Base-by-base conservation (phyloP, 1,140 invertebrate species). In the Cydia fagiglandana region DNA sequence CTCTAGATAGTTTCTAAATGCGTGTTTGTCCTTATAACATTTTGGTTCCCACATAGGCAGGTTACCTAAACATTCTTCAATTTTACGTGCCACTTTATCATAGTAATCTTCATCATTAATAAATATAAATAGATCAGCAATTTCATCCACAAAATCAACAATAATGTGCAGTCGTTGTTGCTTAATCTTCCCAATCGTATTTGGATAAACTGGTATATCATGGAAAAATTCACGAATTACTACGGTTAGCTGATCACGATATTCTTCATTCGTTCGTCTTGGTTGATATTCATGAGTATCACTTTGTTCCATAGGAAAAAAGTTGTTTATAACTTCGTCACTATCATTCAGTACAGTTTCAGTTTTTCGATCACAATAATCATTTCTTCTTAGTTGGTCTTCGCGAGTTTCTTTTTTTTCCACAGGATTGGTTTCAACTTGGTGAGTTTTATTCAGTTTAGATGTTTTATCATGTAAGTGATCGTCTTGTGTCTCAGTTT, bases 31-130 rank as follows among this genome's bases (percentile, higher is more conserved):
- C 2, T 56, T 20, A 47, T 73, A 73, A 9, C 45, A 24, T 24
- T 73, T 61, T 30, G 70, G 74, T 13, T 74, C 38, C 78, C 78
- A 78, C 61, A 80, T 78, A 0, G 77, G 77, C 9, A 82, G 30
- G 7, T 12, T 34, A 24, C 76, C 64, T 53, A 80, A 38, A 50
- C 79, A 80, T 15, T 76, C 28, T 7, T 82, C 68, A 38, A 82
- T 79, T 47, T 77, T 53, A 20, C 2, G n/a, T 64, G 73, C 76
- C 1, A 78, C 13, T 24, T 77, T 76, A 1, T n/a, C 45, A 61
- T 78, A 76, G 30, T 78, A 80, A 17, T 17, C 24, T 12, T 70
- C 30, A 45, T 74, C n/a, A 45, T 73, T 50, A 3, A 76, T 38
- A 50, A 74, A 61, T 5, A 15, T 24, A 17, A 56, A 61, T 0